Percentiles rank a stretch among this genome's conserved stretches.
Conservation (phyloP, 2,797 vertebrate genomes). For the Odontamblyopus lacepedii region DNA sequence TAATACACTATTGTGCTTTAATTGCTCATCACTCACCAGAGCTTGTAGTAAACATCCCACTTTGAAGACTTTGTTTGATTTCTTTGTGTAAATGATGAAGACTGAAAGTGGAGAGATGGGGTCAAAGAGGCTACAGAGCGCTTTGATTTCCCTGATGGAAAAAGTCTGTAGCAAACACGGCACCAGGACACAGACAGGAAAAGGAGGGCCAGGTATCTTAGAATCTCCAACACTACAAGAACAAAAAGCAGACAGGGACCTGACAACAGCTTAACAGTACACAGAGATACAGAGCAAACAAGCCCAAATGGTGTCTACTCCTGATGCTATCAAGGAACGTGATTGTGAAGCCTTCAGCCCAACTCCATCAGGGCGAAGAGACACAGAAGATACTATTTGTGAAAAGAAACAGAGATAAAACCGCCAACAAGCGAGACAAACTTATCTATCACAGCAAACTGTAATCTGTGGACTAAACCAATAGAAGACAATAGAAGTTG, state of each 20-base stretch:
- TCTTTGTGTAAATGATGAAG: slow-evolving; percentile 23
- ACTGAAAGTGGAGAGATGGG: slow-evolving; percentile 16
- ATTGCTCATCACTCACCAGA: slow-evolving; percentile 30
- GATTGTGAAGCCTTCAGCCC: slow-evolving; percentile 16
- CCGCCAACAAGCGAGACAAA: slow-evolving; percentile 23
- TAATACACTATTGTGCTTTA: slow-evolving; percentile 3
- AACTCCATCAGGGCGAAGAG: slow-evolving; percentile 22
- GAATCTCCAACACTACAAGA: slow-evolving; percentile 10
- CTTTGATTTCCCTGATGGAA: slow-evolving; percentile 20
- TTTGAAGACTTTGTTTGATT: slow-evolving; percentile 47
- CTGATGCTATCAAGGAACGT: slow-evolving; percentile 21
- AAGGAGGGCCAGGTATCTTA: slow-evolving; percentile 9
- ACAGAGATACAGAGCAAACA: slow-evolving; percentile 11
- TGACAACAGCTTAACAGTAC: slow-evolving; percentile 18
- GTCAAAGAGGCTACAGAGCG: slow-evolving; percentile 19
- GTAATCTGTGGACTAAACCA: slow-evolving; percentile 47
- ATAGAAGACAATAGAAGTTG: slow-evolving; percentile 44
- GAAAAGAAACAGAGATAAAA: slow-evolving; percentile 42
- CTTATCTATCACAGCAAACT: slow-evolving; percentile 48
- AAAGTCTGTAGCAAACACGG: slow-evolving; percentile 5
- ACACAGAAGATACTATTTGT: slow-evolving; percentile 25
- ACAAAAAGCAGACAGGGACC: slow-evolving; percentile 22
- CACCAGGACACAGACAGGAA: not conserved
- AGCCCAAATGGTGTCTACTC: slow-evolving; percentile 20
- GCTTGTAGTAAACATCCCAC: slow-evolving; percentile 38